Base-by-base conservation (phyloP, 2,888 invertebrate species). In the Plebejus melissa region DNA sequence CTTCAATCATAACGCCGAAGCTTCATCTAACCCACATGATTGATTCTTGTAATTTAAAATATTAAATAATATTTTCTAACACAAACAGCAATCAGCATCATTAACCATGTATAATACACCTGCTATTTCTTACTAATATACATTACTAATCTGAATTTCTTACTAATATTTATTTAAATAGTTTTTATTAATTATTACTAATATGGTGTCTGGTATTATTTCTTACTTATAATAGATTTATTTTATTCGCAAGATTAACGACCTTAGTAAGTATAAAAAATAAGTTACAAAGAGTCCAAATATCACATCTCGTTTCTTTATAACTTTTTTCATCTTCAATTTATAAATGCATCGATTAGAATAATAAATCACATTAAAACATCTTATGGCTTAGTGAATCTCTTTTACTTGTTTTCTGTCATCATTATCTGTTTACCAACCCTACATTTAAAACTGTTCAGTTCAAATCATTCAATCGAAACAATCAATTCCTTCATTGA, bases 1-100 rank as follows among this genome's bases (percentile, higher is more conserved):
- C 74, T 77, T 16, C 76, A 54, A 74, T 77, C 76, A 76, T 80
- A 76, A 74, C 41, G 77, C 76, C 72, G 74, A 77, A 32, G 79
- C 79, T 79, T 79, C 75, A 75, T 75, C 75, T 75, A 75, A 41
- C 58, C 28, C 32, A 76, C 74, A 75, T 79, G 70, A 78, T 77
- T 74, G 74, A 60, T 60, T 74, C 76, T 75, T 77, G 75, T 74
- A 77, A 22, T 22, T 22, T 22, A 22, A 72, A 75, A 50, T 13
- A 4, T 32, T 16, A 16, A 54, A 32, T 72, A 32, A 54, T 5
- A 46, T 28, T 50, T 16, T 50, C 54, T 32, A 36, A 54, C 54
- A 28, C 6, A 32, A 50, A 7, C 22, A 50, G 72, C 50, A 54
- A 22, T 58, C 32, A 75, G 72, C 72, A 54, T 41, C 41, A 75